Conservation (phyloP, 2,797 vertebrate species). For the Helicolenus hilgendorfi region DNA sequence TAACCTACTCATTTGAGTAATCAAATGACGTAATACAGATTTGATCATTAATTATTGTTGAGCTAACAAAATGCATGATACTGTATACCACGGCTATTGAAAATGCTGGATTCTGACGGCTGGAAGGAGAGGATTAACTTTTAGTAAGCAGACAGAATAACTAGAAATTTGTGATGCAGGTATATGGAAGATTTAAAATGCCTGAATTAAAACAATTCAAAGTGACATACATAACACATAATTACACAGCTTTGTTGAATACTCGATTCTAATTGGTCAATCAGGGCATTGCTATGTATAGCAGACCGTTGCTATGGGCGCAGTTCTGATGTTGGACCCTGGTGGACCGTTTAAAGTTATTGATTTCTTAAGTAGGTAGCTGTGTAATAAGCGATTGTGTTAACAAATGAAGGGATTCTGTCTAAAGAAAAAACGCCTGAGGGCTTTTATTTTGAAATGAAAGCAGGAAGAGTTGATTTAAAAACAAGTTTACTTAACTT, state of each 20-base stretch:
- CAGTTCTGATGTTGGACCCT: fast-evolving
- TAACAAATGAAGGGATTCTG: too few species aligned
- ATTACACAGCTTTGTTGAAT: too few species aligned
- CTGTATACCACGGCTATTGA: background rate
- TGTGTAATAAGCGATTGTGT: fast-evolving
- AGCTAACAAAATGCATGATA: background rate
- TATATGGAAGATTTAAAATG: background rate
- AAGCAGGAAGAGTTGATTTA: too few species aligned
- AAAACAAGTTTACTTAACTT: too few species aligned
- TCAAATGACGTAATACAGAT: background rate
- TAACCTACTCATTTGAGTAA: background rate
- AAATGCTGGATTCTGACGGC: background rate
- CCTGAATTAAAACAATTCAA: background rate
- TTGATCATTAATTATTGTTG: background rate
- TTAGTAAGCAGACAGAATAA: background rate
- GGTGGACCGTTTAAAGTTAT: too few species aligned
- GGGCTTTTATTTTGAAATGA: too few species aligned
- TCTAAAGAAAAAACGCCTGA: too few species aligned
- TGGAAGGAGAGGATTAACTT: background rate
- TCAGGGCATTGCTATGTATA: too few species aligned
- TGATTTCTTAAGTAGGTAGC: too few species aligned
- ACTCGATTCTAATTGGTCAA: too few species aligned
- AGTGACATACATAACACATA: background rate
- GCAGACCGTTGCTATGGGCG: too few species aligned
- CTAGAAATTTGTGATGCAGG: background rate